These are phyloP conservation scores for Ranitomeya variabilis DNA, from an alignment of 2,113 vertebrate genomes.

Conservation along the genomic window DNA sequence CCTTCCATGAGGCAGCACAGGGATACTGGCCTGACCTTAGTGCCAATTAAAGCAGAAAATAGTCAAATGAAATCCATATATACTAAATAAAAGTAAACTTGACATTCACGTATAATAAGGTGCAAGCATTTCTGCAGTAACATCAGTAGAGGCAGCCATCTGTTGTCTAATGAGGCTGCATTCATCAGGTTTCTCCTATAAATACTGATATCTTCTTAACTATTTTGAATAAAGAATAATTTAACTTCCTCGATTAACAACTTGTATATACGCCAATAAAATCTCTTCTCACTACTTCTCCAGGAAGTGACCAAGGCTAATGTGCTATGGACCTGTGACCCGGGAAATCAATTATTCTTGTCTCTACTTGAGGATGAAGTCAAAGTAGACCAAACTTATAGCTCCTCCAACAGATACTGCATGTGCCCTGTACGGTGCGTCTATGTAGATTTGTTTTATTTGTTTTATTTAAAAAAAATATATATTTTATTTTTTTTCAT, in stretches of 20 bases:
- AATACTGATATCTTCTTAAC: not conserved
- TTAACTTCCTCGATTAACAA: not conserved
- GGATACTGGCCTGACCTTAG: not conserved
- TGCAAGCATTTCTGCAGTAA: not conserved
- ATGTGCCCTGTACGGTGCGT: too few relatives aligned
- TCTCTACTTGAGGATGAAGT: too few relatives aligned
- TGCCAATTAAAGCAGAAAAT: conserved; percentile 18
- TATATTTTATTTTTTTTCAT: too few relatives aligned
- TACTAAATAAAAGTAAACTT: not conserved
- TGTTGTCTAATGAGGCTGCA: not conserved
- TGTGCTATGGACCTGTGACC: not conserved
- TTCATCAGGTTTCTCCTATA: not conserved
- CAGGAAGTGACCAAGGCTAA: not conserved
- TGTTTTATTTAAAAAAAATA: too few relatives aligned
- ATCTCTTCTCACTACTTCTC: not conserved
- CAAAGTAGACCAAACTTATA: too few relatives aligned
- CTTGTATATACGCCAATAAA: not conserved
- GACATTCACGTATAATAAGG: not conserved
- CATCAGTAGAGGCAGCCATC: not conserved
- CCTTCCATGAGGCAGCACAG: not conserved
- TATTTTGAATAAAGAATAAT: not conserved
- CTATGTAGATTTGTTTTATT: too few relatives aligned
- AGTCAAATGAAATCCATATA: conserved; percentile 20
- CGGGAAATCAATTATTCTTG: not conserved
- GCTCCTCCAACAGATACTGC: too few relatives aligned